Percentiles rank a stretch among this genome's conserved stretches.
Conservation (phyloP, 2,888 invertebrate species). For the Amphipoea lucens region DNA sequence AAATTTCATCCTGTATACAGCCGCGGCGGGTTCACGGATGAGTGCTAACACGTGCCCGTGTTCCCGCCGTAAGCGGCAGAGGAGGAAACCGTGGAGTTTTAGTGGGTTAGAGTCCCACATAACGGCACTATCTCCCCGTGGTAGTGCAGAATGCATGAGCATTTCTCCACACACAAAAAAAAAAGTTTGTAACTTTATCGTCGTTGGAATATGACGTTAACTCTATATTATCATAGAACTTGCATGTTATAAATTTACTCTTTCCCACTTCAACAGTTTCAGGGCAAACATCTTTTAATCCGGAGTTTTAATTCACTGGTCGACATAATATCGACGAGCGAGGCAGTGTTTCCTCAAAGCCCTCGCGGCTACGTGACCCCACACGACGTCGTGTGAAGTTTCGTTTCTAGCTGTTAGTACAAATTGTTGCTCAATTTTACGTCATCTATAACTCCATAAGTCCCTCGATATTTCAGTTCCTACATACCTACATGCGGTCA, state of each 20-base stretch:
- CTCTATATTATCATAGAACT: neutral
- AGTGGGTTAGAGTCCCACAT: no score
- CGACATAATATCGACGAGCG: slow-evolving; percentile 7
- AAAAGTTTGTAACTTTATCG: neutral
- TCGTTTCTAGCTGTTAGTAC: neutral
- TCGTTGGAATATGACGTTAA: neutral
- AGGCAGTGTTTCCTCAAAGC: slow-evolving; percentile 4
- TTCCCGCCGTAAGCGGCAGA: no score
- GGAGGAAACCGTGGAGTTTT: no score
- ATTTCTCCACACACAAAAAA: no score
- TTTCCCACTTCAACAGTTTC: neutral
- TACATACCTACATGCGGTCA: slow-evolving; percentile 1
- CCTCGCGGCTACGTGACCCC: slow-evolving; percentile 20
- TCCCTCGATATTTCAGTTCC: neutral
- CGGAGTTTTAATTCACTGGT: neutral
- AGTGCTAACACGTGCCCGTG: no score
- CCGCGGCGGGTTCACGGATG: no score
- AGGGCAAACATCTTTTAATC: neutral
- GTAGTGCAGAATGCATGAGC: no score
- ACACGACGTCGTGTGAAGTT: slow-evolving; percentile 6
- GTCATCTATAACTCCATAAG: neutral
- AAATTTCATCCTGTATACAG: no score
- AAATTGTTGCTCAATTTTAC: neutral
- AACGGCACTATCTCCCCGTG: no score
- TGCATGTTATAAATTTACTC: neutral